Percentiles rank a stretch among this genome's conserved stretches.
These are phyloP conservation scores for Pseudomyrmex concolor DNA, from an alignment of 1,140 invertebrate species.

Conservation along the genomic window DNA sequence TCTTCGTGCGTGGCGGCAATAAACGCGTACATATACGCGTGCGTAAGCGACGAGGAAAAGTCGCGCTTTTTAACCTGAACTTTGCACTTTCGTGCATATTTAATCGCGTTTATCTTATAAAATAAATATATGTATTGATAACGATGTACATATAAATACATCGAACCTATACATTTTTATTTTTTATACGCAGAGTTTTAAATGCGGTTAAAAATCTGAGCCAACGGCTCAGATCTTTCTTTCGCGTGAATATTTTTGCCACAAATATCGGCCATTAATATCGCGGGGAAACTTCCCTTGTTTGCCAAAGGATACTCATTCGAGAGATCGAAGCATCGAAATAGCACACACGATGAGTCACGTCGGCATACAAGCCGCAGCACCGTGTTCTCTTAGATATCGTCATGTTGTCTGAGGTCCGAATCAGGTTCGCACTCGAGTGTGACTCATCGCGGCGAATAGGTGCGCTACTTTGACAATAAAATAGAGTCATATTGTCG, in stretches of 20 bases:
- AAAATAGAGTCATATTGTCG: slow-evolving; percentile 46
- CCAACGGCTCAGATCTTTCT: not conserved
- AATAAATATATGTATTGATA: not conserved
- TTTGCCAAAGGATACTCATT: slow-evolving; percentile 64
- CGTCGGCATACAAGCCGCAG: slow-evolving; percentile 69
- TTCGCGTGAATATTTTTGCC: slow-evolving; percentile 55
- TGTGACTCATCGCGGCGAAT: slow-evolving; percentile 65
- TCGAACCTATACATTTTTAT: not conserved
- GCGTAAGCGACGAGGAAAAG: not conserved
- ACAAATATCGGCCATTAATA: slow-evolving; percentile 63
- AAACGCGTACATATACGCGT: not conserved
- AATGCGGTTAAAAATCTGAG: slow-evolving; percentile 31
- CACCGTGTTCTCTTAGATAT: slow-evolving; percentile 70
- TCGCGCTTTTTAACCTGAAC: not conserved
- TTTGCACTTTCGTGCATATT: slow-evolving; percentile 12
- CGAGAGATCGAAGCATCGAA: slow-evolving; percentile 56
- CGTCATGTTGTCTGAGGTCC: slow-evolving; percentile 69
- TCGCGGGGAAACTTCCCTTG: slow-evolving; percentile 35
- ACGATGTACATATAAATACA: too few species aligned
- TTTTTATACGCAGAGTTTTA: not conserved
- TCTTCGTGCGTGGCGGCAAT: not conserved
- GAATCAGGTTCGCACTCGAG: slow-evolving; percentile 56
- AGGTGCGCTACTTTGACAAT: slow-evolving; percentile 61
- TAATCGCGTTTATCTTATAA: too few species aligned
- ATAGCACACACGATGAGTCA: slow-evolving; percentile 69